phyloP scores from a whole-genome alignment of 2,797 vertebrate species.

The Vultur gryphus region DNA sequence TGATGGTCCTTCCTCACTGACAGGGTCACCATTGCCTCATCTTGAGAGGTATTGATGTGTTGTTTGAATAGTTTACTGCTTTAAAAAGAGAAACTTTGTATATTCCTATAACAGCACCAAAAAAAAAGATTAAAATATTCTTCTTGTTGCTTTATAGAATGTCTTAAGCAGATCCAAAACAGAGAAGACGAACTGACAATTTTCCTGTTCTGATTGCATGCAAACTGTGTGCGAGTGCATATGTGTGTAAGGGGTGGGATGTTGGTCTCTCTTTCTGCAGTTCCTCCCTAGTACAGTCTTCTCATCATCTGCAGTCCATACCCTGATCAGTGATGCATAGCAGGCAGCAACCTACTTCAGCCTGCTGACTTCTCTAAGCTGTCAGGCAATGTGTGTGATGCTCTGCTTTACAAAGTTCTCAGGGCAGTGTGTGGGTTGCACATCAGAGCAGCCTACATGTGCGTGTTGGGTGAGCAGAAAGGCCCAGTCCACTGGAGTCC shows the following conservation, averaged over 20 bases:
- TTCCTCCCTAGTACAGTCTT: not conserved
- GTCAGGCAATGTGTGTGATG: fast-evolving
- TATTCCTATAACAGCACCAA: not conserved
- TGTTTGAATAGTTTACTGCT: not conserved
- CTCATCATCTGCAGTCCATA: not conserved
- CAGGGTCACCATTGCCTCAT: not conserved
- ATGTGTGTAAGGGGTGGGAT: not conserved
- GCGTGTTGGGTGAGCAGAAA: not conserved
- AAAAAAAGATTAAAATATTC: not conserved
- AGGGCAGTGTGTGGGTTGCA: not conserved
- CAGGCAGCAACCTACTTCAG: not conserved
- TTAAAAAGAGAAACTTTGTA: not conserved
- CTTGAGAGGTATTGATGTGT: not conserved
- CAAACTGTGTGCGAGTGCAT: fast-evolving
- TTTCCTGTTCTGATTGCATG: not conserved
- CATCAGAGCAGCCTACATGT: fast-evolving
- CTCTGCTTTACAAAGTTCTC: not conserved
- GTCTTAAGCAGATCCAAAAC: not conserved
- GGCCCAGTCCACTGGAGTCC: not conserved
- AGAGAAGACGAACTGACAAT: not conserved
- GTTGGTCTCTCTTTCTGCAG: not conserved
- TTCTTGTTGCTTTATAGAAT: not conserved
- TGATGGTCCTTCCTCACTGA: not conserved
- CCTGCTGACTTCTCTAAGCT: not conserved
- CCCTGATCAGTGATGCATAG: not conserved